Base-by-base conservation (phyloP, 2,888 invertebrate genomes). In the Idaea dimidiata region DNA sequence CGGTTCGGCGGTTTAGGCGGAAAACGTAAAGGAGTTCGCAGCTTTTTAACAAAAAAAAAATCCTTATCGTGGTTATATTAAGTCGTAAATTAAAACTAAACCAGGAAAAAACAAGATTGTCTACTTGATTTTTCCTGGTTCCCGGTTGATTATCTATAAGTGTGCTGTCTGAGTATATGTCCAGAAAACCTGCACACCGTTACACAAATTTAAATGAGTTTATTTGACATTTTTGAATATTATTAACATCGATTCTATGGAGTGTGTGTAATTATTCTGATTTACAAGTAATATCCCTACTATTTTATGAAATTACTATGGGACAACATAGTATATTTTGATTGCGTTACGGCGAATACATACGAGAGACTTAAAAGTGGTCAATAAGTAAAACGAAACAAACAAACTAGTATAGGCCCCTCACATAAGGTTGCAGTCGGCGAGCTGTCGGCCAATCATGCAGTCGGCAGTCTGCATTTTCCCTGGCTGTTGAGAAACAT, bases 161-260 rank as follows among this genome's bases (percentile, higher is more conserved):
- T 53, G 53, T 53, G 1, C 6, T 16, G 10, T 54, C 54, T 54
- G 16, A 14, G 54, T 17, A 16, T 17, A 16, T 16, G 54, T 17
- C 54, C 54, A 14, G 7, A 8, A 54, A 5, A 8, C 8, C 54
- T 17, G 54, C 17, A 16, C 16, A 54, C 54, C 16, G 16, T 17
- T 55, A 55, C 54, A 55, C 8, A 55, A 17, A 4, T 17, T 5
- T 56, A 56, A 56, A 18, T 18, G 56, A 58, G 56, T 62, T 62
- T 65, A 60, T 56, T 54, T 62, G 60, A 59, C 57, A 55, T 24
- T n/a, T 59, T 53, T 17, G 61, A 61, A 62, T 62, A 59, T 62
- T 62, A 62, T 62, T 64, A 59, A 61, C 64, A 62, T 56, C 32
- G 57, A 55, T 53, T 59, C 18, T 16, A 53, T 18, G 5, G 16